phyloP scores from a whole-genome alignment of 1,140 invertebrate genomes.

The Yoshiicerus persimilis region DNA sequence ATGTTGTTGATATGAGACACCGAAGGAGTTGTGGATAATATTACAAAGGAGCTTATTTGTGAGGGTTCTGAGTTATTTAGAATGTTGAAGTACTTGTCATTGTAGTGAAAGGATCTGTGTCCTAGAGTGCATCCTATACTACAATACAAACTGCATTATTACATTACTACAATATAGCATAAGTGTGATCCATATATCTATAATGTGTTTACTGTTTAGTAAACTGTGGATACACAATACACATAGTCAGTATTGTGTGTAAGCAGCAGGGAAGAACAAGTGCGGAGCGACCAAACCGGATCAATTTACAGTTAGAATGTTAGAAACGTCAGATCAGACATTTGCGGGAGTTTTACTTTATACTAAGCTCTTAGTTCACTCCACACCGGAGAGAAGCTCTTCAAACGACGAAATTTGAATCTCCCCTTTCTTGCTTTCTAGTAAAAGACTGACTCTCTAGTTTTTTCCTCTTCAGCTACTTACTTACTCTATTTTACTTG shows the following conservation, averaged over 20 bases:
- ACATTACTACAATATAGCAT: background rate
- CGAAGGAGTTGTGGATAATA: background rate
- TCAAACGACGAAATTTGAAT: background rate
- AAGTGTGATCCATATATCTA: too few relatives aligned
- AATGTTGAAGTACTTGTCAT: background rate
- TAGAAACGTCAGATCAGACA: slow-evolving; percentile 7
- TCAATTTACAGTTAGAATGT: slow-evolving; percentile 11
- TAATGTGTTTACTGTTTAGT: too few relatives aligned
- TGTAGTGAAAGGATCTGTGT: background rate
- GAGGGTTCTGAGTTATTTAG: background rate
- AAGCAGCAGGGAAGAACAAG: background rate
- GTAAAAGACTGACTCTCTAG: background rate
- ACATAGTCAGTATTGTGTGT: too few relatives aligned
- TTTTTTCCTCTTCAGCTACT: background rate
- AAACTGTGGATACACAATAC: too few relatives aligned
- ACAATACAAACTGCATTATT: background rate
- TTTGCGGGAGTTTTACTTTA: slow-evolving; percentile 1
- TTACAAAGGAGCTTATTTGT: background rate
- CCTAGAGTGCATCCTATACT: background rate
- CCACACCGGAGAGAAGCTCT: background rate
- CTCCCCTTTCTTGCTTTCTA: background rate
- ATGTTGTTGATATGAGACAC: background rate
- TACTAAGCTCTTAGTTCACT: background rate
- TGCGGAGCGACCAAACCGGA: background rate
- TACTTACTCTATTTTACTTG: background rate